Conservation (phyloP, 2,113 vertebrate species). For the Gavialis gangeticus region DNA sequence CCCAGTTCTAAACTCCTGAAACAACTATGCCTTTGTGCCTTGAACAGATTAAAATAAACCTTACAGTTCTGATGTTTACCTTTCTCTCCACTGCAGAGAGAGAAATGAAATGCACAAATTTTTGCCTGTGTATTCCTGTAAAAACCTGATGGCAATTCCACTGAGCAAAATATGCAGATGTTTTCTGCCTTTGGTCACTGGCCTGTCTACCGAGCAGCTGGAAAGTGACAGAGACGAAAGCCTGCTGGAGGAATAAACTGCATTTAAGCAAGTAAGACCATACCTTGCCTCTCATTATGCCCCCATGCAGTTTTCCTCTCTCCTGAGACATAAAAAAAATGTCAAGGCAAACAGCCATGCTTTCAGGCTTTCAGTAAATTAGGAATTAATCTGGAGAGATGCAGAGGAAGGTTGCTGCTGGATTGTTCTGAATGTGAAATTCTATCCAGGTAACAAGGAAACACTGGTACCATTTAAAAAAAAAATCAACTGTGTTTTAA, state of each 20-base stretch:
- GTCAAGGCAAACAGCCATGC: neutral
- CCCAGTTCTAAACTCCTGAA: neutral
- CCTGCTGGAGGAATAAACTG: neutral
- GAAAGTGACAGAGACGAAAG: neutral
- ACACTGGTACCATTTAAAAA: neutral
- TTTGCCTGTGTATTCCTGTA: neutral
- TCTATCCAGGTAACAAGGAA: neutral
- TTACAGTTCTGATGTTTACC: neutral
- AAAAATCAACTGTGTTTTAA: neutral
- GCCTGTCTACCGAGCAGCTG: rapidly evolving
- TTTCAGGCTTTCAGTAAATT: neutral
- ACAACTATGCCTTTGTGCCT: neutral
- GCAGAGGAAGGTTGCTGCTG: neutral
- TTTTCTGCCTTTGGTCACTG: neutral
- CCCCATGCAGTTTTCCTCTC: neutral
- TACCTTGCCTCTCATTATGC: neutral
- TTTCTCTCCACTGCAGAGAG: neutral
- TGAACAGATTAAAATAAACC: constrained; percentile 7
- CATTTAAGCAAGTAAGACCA: neutral
- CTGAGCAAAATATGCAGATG: neutral
- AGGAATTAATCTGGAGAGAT: neutral
- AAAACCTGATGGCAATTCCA: constrained; percentile 27
- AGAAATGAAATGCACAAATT: neutral
- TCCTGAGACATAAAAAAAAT: neutral
- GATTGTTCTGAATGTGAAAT: neutral